Conservation (phyloP, 2,888 invertebrate species). For the Pristionchus japonicus region DNA sequence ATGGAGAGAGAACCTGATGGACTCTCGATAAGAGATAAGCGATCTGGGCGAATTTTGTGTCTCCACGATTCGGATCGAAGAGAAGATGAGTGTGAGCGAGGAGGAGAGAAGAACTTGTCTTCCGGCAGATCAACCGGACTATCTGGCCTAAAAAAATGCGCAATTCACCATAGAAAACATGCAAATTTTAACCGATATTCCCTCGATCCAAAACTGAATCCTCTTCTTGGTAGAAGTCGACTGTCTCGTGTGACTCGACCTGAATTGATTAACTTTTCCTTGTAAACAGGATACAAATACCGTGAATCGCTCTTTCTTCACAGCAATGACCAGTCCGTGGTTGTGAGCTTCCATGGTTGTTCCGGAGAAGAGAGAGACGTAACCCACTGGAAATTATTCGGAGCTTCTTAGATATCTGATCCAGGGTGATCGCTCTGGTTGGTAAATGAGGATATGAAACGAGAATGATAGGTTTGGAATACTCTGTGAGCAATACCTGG, state of each 20-base stretch:
- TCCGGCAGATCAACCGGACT: background rate
- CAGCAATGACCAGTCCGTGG: background rate
- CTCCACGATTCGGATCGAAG: background rate
- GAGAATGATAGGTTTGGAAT: no score
- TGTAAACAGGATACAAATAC: background rate
- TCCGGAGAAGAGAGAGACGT: background rate
- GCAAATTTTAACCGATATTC: background rate
- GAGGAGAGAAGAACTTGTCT: background rate
- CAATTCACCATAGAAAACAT: no score
- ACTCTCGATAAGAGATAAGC: background rate
- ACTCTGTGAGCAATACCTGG: no score
- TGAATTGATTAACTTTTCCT: background rate
- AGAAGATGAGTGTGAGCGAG: background rate
- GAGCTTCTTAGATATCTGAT: no score
- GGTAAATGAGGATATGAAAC: no score
- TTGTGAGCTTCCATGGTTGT: background rate
- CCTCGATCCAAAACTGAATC: background rate
- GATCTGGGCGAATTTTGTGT: constrained; percentile 27
- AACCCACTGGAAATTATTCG: background rate
- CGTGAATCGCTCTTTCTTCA: constrained; percentile 9
- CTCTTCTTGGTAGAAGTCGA: background rate
- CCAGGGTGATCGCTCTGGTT: no score
- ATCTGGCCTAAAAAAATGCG: background rate
- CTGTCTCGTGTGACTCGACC: background rate
- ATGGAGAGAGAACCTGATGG: background rate